These are phyloP conservation scores for Sebastes taczanowskii DNA, from an alignment of 2,797 vertebrate genomes.

Conservation along the genomic window DNA sequence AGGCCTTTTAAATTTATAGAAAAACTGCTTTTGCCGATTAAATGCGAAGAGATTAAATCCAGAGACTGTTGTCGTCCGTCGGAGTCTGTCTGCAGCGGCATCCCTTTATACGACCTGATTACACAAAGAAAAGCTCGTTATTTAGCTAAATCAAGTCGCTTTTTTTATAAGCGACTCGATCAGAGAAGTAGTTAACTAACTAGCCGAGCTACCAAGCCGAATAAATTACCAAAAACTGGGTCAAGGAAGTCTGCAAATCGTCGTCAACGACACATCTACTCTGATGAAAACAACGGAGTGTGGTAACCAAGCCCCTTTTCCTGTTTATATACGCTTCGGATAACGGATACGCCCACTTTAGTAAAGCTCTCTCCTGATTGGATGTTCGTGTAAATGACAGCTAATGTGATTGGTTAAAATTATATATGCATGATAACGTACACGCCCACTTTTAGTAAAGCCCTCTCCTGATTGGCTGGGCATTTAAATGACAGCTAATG, in stretches of 20 bases:
- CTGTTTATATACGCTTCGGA: not conserved
- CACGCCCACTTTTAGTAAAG: conserved; percentile 17
- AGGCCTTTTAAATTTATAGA: conserved; percentile 72
- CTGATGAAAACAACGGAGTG: conserved; percentile 59
- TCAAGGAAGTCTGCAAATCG: not conserved
- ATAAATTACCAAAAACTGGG: not conserved
- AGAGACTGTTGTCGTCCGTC: conserved; percentile 71
- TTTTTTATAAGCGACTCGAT: conserved; percentile 75
- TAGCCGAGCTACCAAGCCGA: not conserved
- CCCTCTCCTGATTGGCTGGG: conserved; percentile 35
- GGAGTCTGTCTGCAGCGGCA: conserved; percentile 81
- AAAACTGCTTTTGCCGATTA: conserved; percentile 79
- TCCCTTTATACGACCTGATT: conserved; percentile 76
- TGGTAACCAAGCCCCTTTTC: conserved; percentile 37
- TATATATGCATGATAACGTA: rapidly evolving
- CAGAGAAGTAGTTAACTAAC: conserved; percentile 27
- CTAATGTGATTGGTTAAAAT: conserved; percentile 43
- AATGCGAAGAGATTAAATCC: conserved; percentile 80
- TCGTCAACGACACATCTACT: not conserved
- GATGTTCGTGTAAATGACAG: not conserved
- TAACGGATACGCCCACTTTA: conserved; percentile 14
- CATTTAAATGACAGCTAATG: rapidly evolving
- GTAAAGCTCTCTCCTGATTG: conserved; percentile 21
- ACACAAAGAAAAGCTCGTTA: conserved; percentile 38
- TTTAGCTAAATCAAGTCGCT: conserved; percentile 74